phyloP scores from a whole-genome alignment of 2,113 vertebrate species.

The Plectropomus leopardus region DNA sequence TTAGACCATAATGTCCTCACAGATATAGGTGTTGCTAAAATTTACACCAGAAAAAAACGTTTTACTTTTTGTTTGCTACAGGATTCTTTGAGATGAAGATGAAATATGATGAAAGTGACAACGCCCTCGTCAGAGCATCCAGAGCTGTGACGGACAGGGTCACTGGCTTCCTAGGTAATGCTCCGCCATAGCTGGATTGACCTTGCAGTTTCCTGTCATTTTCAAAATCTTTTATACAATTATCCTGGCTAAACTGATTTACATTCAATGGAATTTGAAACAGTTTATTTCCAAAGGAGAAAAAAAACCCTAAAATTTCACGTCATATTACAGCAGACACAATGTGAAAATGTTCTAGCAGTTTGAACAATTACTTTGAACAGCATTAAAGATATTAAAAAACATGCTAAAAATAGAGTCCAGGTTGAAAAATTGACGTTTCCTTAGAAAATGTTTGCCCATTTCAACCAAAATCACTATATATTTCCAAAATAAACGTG shows the following conservation, averaged over 20 bases:
- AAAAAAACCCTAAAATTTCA: not conserved
- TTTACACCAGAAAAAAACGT: not conserved
- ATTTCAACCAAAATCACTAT: not conserved
- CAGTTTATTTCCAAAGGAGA: not conserved
- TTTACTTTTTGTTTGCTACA: conserved; percentile 59
- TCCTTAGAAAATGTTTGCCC: not conserved
- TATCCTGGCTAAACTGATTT: not conserved
- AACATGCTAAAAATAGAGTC: too few relatives aligned
- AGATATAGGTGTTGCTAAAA: not conserved
- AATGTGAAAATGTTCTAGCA: not conserved
- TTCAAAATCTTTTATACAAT: not conserved
- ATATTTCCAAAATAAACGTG: not conserved
- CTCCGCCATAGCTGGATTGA: not conserved
- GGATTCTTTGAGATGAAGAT: conserved; percentile 99
- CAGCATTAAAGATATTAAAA: too few relatives aligned
- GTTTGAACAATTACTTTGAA: not conserved
- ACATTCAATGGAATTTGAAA: not conserved
- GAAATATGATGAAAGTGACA: conserved; percentile 98
- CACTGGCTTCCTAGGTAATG: conserved; percentile 90
- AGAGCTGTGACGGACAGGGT: conserved; percentile 93
- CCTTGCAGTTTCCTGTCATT: not conserved
- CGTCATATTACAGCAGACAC: not conserved
- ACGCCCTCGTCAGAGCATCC: conserved; percentile 90
- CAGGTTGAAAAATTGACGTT: too few relatives aligned
- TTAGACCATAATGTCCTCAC: not conserved